A percentile compares a stretch with the other conserved stretches of the same genome.
phyloP scores from a whole-genome alignment of 1,140 invertebrate species.

The Brachionus calyciflorus region DNA sequence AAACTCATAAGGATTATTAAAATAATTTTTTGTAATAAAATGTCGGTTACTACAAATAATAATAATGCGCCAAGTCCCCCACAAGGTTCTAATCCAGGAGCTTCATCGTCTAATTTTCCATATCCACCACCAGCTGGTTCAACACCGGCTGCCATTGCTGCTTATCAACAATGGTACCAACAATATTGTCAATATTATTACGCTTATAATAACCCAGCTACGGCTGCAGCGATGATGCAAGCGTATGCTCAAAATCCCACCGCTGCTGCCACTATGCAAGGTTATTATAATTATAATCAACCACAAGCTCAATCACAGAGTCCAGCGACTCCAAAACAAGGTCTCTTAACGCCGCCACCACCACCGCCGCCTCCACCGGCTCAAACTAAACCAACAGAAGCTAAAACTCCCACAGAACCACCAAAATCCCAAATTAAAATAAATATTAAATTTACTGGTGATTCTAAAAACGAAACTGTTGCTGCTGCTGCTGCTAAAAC shows the following conservation, averaged over 20 bases:
- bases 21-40: neutral
- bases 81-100: neutral
- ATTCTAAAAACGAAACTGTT: neutral
- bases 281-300: conserved; percentile 15
- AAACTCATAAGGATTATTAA: no score
- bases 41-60: neutral
- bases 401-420: neutral
- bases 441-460: conserved; percentile 14
- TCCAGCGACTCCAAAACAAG: neutral
- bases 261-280: conserved; percentile 17
- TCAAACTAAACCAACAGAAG: neutral
- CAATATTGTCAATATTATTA: conserved; percentile 30
- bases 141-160: neutral
- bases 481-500: no score
- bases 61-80: neutral
- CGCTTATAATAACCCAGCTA: neutral
- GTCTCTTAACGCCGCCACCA: neutral
- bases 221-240: neutral
- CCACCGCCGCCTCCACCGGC: neutral
- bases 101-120: neutral
- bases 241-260: neutral
- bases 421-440: conserved; percentile 7
- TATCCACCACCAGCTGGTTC: neutral
- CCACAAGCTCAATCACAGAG: no score
- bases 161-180: conserved; percentile 8